phyloP scores from a whole-genome alignment of 2,888 invertebrate genomes.

The Tetragnatha montana region DNA sequence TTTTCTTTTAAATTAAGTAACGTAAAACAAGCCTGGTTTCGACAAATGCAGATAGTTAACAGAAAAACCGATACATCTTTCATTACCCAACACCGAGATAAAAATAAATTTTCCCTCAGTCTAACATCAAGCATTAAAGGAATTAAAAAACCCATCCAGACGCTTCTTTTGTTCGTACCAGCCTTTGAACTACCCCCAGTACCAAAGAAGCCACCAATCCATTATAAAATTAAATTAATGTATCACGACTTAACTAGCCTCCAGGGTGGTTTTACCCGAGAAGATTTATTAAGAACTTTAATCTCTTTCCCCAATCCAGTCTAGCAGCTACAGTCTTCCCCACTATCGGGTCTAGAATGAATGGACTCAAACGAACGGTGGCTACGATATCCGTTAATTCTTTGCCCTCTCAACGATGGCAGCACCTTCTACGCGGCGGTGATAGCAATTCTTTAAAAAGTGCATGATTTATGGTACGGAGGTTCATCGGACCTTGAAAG shows the following conservation, averaged over 20 bases:
- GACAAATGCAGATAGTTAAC: too few species aligned
- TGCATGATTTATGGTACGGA: constrained; percentile 17
- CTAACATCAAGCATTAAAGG: too few species aligned
- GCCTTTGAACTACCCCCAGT: not conserved
- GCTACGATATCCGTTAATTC: not conserved
- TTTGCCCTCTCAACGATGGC: constrained; percentile 14
- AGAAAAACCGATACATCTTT: too few species aligned
- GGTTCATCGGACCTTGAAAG: not conserved
- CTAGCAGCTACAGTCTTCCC: not conserved
- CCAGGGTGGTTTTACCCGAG: not conserved
- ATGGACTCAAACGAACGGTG: not conserved
- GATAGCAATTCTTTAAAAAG: constrained; percentile 31
- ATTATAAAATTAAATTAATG: not conserved
- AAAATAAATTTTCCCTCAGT: too few species aligned
- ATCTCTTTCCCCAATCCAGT: constrained; percentile 2
- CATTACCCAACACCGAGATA: too few species aligned
- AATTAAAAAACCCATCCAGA: not conserved
- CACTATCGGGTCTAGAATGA: not conserved
- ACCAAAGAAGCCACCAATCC: not conserved
- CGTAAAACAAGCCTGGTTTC: too few species aligned
- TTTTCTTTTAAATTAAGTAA: too few species aligned
- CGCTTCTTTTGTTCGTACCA: not conserved
- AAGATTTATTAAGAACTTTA: constrained; percentile 17
- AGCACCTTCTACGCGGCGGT: constrained; percentile 10
- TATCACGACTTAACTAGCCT: not conserved